phyloP scores from a whole-genome alignment of 2,797 vertebrate species.

The Chelon auratus region DNA sequence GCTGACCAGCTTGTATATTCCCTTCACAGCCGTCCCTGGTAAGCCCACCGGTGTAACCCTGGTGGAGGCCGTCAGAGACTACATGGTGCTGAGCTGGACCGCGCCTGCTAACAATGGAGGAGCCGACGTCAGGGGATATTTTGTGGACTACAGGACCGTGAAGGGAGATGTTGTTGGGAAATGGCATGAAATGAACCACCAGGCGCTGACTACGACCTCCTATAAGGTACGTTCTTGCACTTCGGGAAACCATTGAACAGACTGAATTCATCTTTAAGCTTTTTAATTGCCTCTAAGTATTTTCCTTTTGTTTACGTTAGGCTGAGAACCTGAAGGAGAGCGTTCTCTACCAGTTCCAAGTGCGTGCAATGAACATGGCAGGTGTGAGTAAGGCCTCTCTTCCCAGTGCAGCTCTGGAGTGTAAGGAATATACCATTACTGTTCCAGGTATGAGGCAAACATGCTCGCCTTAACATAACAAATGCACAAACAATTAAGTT shows the following conservation, averaged over 20 bases:
- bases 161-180: constrained; percentile 85
- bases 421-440: constrained; percentile 97
- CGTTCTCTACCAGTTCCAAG: constrained; percentile 93
- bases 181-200: constrained; percentile 93
- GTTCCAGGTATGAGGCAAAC: constrained; percentile 88
- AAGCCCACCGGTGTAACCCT: constrained; percentile 87
- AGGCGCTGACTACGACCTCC: constrained; percentile 88
- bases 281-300: constrained; percentile 1
- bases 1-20: constrained; percentile 17
- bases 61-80: constrained; percentile 91
- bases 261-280: background rate
- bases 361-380: constrained; percentile 92
- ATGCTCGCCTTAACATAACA: background rate
- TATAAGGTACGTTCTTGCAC: constrained; percentile 88
- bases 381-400: constrained; percentile 90
- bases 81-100: constrained; percentile 93
- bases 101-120: constrained; percentile 88
- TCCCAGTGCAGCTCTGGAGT: constrained; percentile 86
- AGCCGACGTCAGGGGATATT: constrained; percentile 93
- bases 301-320: constrained; percentile 70
- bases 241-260: background rate
- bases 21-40: constrained; percentile 85
- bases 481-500: background rate
- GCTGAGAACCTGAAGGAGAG: constrained; percentile 95
- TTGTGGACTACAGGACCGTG: constrained; percentile 93